These are phyloP conservation scores for Enteromius fasciolatus DNA, from an alignment of 2,797 vertebrate species.

Conservation along the genomic window DNA sequence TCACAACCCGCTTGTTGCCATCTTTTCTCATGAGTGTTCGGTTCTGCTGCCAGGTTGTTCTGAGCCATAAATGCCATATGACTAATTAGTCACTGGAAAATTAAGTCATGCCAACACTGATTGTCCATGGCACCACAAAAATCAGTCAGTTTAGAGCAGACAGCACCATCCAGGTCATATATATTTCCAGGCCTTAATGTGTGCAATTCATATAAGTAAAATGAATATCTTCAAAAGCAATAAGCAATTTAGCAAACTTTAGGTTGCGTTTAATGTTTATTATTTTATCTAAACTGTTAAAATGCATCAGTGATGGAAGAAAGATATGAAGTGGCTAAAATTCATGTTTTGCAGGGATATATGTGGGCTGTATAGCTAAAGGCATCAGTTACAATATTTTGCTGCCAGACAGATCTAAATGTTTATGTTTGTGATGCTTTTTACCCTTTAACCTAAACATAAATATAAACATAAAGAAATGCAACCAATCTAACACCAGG, in stretches of 20 bases:
- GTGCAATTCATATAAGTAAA: neutral
- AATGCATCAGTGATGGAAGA: neutral
- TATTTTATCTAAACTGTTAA: neutral
- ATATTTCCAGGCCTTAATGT: neutral
- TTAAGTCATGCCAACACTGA: neutral
- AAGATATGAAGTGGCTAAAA: neutral
- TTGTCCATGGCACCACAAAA: neutral
- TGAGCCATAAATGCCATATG: slow-evolving; percentile 3
- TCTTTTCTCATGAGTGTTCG: neutral
- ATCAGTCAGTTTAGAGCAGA: neutral
- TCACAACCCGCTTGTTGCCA: neutral
- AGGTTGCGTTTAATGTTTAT: neutral
- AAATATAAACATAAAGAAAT: slow-evolving; percentile 46
- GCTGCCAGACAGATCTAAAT: neutral
- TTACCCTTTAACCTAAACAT: slow-evolving; percentile 17
- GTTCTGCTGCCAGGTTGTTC: neutral
- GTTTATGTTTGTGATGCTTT: slow-evolving; percentile 25
- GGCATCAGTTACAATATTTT: slow-evolving; percentile 1
- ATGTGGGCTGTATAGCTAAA: neutral
- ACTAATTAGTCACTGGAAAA: slow-evolving; percentile 16
- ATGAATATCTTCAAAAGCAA: neutral
- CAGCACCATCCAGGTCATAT: neutral
- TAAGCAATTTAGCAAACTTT: neutral
- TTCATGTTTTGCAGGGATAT: neutral
- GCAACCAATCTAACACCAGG: slow-evolving; percentile 51